These are phyloP conservation scores for Rutilus rutilus DNA, from an alignment of 2,113 vertebrate species.

Conservation along the genomic window DNA sequence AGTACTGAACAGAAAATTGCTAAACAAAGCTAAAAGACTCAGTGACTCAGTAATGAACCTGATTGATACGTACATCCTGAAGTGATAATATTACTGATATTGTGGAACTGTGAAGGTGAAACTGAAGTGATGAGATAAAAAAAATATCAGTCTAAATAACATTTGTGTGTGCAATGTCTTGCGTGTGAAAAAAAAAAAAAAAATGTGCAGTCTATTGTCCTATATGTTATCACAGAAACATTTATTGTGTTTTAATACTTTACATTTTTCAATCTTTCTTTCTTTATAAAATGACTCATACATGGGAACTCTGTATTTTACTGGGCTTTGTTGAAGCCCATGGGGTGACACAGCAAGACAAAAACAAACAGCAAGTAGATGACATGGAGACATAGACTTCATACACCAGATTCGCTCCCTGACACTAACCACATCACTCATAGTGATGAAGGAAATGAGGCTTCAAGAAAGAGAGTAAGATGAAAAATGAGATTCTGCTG, in stretches of 20 bases:
- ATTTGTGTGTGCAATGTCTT: neutral
- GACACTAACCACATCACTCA: conserved; percentile 57
- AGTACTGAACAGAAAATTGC: neutral
- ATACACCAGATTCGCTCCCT: conserved; percentile 51
- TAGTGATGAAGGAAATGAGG: conserved; percentile 42
- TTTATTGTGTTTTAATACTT: neutral
- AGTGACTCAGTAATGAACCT: neutral
- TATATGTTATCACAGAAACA: neutral
- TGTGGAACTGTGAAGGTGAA: neutral
- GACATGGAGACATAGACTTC: conserved; percentile 55
- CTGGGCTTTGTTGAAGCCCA: neutral
- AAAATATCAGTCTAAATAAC: neutral
- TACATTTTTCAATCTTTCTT: neutral
- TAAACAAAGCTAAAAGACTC: neutral
- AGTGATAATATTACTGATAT: neutral
- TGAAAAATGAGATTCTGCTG: neutral
- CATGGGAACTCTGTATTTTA: neutral
- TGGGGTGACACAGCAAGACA: conserved; percentile 43
- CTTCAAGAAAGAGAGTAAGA: neutral
- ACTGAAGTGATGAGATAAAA: neutral
- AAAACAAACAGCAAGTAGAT: conserved; percentile 58
- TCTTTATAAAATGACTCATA: neutral
- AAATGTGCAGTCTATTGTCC: neutral
- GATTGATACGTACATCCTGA: neutral
- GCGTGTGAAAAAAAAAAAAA: no score